Evolutionary conservation across 2,888 invertebrate species (phyloP).

Genomic region (Crioceris asparagi): DNA sequence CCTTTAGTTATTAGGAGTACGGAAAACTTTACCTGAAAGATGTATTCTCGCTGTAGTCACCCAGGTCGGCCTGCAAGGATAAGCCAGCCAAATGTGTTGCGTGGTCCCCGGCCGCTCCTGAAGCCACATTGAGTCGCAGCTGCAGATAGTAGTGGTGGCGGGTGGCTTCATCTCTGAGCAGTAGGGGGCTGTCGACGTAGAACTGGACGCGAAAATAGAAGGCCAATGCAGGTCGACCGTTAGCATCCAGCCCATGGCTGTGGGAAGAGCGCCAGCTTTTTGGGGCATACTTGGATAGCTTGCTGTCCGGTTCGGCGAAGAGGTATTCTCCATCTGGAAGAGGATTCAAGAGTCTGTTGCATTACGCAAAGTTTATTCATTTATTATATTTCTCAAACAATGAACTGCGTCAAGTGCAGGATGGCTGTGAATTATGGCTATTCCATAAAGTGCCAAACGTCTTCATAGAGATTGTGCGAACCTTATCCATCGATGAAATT

Average conservation of each 20-base stretch:
- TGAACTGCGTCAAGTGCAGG: too few species aligned
- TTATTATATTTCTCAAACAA: too few species aligned
- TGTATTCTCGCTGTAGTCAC: constrained; percentile 55
- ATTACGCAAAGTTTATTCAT: not conserved
- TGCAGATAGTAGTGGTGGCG: constrained; percentile 92
- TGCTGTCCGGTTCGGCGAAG: constrained; percentile 90
- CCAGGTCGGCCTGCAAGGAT: constrained; percentile 71
- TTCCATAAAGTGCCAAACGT: too few species aligned
- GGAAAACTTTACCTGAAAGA: too few species aligned
- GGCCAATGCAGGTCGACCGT: constrained; percentile 79
- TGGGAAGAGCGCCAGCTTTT: constrained; percentile 93
- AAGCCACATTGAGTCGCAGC: constrained; percentile 76
- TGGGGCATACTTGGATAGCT: constrained; percentile 91
- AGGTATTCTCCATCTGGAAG: constrained; percentile 89
- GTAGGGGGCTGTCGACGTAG: constrained; percentile 84
- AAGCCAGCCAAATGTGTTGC: constrained; percentile 66
- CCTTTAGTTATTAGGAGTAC: too few species aligned
- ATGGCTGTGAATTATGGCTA: too few species aligned
- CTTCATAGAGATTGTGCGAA: too few species aligned
- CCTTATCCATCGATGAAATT: too few species aligned
- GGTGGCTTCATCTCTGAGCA: constrained; percentile 83
- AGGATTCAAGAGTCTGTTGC: too few species aligned
- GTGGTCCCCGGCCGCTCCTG: constrained; percentile 53
- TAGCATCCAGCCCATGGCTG: constrained; percentile 82
- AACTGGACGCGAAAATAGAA: constrained; percentile 88